Conservation (phyloP, 1,140 invertebrate species). For the Drosophila saltans region DNA sequence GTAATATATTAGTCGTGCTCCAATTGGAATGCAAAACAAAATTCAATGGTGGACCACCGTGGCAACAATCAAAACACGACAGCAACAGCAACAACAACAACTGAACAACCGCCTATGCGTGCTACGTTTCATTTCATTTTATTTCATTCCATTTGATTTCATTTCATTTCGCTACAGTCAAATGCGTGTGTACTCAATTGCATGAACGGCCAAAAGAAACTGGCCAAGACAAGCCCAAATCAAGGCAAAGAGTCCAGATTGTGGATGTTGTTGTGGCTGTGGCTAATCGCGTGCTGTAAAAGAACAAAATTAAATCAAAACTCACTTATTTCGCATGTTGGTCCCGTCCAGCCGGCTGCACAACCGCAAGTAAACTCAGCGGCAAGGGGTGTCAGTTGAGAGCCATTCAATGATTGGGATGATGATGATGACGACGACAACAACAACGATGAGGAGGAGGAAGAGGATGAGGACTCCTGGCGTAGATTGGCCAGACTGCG, state of each 20-base stretch:
- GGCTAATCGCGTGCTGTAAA: conserved; percentile 77
- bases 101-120: conserved; percentile 57
- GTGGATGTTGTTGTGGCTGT: conserved; percentile 37
- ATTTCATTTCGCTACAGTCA: conserved; percentile 80
- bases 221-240: not conserved
- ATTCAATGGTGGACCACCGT: conserved; percentile 65
- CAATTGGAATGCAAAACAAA: conserved; percentile 78
- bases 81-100: conserved; percentile 34
- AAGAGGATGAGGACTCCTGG: conserved; percentile 45
- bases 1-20: conserved; percentile 75
- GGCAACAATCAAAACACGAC: conserved; percentile 49
- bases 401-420: conserved; percentile 31
- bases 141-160: conserved; percentile 68
- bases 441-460: conserved; percentile 23
- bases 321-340: conserved; percentile 89
- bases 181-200: conserved; percentile 79
- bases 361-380: conserved; percentile 91
- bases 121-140: conserved; percentile 75
- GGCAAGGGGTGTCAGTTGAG: conserved; percentile 57
- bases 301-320: conserved; percentile 80
- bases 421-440: conserved; percentile 16
- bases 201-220: conserved; percentile 67
- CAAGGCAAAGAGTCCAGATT: not conserved
- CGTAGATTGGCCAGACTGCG: conserved; percentile 60
- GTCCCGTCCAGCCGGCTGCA: conserved; percentile 92